Conservation (phyloP, 2,797 vertebrate species). For the Hephaestus fuliginosus region DNA sequence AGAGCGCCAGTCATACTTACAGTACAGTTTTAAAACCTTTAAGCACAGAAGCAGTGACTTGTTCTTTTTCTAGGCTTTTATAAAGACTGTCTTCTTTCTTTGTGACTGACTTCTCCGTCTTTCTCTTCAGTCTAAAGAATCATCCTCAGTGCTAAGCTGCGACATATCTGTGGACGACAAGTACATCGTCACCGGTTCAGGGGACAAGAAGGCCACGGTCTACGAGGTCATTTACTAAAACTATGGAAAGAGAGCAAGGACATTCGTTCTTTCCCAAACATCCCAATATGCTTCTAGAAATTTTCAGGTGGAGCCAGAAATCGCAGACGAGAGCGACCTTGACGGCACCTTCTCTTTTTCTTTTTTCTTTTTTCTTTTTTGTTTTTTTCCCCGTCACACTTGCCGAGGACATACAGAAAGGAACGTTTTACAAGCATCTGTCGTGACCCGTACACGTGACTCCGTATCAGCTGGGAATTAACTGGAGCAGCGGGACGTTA, state of each 20-base stretch:
- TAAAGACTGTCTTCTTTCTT: not conserved
- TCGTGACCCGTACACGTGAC: slow-evolving; percentile 43
- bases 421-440: slow-evolving; percentile 37
- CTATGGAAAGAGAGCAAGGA: slow-evolving; percentile 29
- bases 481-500: slow-evolving; percentile 42
- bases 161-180: slow-evolving; percentile 91
- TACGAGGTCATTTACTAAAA: slow-evolving; percentile 90
- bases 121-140: slow-evolving; percentile 87
- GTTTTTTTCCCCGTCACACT: slow-evolving; percentile 18
- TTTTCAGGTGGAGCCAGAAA: slow-evolving; percentile 40
- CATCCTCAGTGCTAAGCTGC: slow-evolving; percentile 89
- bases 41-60: not conserved
- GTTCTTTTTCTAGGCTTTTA: not conserved
- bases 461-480: slow-evolving; percentile 39
- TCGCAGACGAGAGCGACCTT: slow-evolving; percentile 25
- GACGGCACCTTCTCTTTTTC: slow-evolving; percentile 28
- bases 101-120: not conserved
- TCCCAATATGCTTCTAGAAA: slow-evolving; percentile 28
- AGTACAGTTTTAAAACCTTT: not conserved
- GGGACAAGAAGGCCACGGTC: slow-evolving; percentile 91
- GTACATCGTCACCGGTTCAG: slow-evolving; percentile 90
- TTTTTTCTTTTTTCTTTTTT: no score
- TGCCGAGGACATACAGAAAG: slow-evolving; percentile 40
- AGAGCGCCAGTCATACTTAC: not conserved
- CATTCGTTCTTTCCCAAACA: slow-evolving; percentile 19